Percentiles rank a stretch among this genome's conserved stretches.
phyloP scores from a whole-genome alignment of 2,888 invertebrate genomes.

The Mystacides longicornis region DNA sequence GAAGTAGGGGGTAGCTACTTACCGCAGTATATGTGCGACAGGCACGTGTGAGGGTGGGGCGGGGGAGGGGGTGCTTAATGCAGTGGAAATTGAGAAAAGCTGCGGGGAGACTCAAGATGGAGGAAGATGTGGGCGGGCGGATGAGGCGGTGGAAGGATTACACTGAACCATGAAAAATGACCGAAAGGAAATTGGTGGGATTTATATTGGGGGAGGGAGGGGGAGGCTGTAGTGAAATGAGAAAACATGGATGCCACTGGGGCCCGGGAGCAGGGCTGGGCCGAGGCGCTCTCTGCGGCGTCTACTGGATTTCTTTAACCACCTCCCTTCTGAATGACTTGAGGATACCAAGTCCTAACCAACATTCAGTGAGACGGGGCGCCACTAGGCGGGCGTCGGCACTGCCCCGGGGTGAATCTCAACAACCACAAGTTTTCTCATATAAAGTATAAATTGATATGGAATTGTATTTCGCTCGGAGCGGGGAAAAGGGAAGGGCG shows the following conservation, averaged over 20 bases:
- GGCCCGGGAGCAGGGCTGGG: conserved; percentile 3
- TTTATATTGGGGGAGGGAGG: conserved; percentile 12
- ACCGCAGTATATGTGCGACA: background rate
- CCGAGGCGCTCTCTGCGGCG: background rate
- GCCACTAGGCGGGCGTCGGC: too few relatives aligned
- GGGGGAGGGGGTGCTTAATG: background rate
- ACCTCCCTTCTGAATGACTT: too few relatives aligned
- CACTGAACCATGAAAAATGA: conserved; percentile 25
- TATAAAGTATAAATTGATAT: conserved; percentile 25
- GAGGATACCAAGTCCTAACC: too few relatives aligned
- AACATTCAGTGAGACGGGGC: too few relatives aligned
- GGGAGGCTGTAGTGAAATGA: background rate
- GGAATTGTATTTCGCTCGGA: conserved; percentile 17
- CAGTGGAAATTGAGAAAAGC: too few relatives aligned
- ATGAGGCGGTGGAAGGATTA: conserved; percentile 17
- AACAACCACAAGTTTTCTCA: conserved; percentile 23
- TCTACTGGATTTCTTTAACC: too few relatives aligned
- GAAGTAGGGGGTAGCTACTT: background rate
- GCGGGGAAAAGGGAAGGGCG: too few relatives aligned
- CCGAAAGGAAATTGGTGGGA: conserved; percentile 24
- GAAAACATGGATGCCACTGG: background rate
- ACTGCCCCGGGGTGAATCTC: too few relatives aligned
- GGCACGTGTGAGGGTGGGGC: background rate
- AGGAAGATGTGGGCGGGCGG: background rate
- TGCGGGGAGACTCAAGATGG: background rate